Percentiles rank a stretch among this genome's conserved stretches.
phyloP scores from a whole-genome alignment of 1,140 invertebrate species.

The Ooceraea biroi region DNA sequence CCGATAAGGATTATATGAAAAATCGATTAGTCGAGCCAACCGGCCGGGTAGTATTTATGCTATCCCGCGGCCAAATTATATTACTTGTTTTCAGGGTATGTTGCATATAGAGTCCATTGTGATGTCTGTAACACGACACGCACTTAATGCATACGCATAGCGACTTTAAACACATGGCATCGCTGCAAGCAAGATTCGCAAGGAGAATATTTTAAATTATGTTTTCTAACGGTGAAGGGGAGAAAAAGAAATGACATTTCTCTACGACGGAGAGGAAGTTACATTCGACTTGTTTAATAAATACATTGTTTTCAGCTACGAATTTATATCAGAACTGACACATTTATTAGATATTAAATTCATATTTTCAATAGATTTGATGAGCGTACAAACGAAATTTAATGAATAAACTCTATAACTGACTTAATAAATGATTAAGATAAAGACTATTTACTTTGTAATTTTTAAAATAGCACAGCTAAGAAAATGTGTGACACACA shows the following conservation, averaged over 20 bases:
- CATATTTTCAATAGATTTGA: not conserved
- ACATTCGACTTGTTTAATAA: not conserved
- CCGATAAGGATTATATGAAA: slow-evolving; percentile 68
- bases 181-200: not conserved
- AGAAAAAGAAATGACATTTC: not conserved
- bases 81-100: slow-evolving; percentile 39
- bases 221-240: not conserved
- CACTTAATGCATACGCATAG: not conserved
- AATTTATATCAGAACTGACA: not conserved
- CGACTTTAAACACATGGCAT: not conserved
- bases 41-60: slow-evolving; percentile 43
- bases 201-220: not conserved
- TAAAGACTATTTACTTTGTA: not conserved
- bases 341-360: not conserved
- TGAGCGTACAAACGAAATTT: not conserved
- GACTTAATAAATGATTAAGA: not conserved
- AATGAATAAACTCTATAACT: not conserved
- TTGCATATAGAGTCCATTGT: slow-evolving; percentile 22
- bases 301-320: not conserved
- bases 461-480: not conserved
- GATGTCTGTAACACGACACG: slow-evolving; percentile 2
- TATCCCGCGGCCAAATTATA: slow-evolving; percentile 15
- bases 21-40: slow-evolving; percentile 66
- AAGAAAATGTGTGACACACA: too few relatives aligned
- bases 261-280: not conserved